Base-by-base conservation (phyloP, 2,113 vertebrate genomes). In the Pavo muticus region DNA sequence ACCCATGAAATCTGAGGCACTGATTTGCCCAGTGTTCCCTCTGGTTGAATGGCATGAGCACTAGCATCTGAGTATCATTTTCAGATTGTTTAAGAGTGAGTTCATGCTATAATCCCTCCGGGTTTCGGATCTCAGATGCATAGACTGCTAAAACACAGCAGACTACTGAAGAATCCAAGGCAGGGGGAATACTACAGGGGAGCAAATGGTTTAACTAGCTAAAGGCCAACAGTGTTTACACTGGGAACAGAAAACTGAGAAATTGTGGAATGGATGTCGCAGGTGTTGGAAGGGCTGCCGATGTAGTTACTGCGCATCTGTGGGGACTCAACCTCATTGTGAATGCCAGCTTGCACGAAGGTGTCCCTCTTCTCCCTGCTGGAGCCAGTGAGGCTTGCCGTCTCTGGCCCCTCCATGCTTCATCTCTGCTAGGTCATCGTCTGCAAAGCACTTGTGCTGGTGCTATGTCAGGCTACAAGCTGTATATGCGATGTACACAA, bases 241-340 rank as follows among this genome's bases (percentile, higher is more conserved):
- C 61, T 88, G 69, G 50, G 52, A 94, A 94, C 94, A 90, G 95
- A 92, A 95, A 93, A 78, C 40, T 10, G 64, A 93, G 57, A 90
- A 45, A 54, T 11, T 32, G 63, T 40, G 35, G 56, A 87, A 89
- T 87, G 79, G 86, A 93, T 80, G 86, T 84, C 86, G 73, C 0
- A 5, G 86, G 47, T 81, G 85, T 59, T 60, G 79, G 92, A 90
- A 96, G 35, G 39, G 79, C 76, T 40, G 44, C 2, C 15, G 3
- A 32, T 40, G 25, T 11, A 84, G 80, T 63, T 63, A 56, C 32
- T 39, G 42, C 67, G 25, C 45, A 23, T 70, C 92, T 54, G 60
- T 92, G 74, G 30, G 68, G 84, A 85, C 78, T 93, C 82, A 87
- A 44, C 11, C 12, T 19, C 48, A n/a, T 19, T 32, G 47, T 56